phyloP scores from a whole-genome alignment of 2,888 invertebrate genomes.

The Dorcus hopei region DNA sequence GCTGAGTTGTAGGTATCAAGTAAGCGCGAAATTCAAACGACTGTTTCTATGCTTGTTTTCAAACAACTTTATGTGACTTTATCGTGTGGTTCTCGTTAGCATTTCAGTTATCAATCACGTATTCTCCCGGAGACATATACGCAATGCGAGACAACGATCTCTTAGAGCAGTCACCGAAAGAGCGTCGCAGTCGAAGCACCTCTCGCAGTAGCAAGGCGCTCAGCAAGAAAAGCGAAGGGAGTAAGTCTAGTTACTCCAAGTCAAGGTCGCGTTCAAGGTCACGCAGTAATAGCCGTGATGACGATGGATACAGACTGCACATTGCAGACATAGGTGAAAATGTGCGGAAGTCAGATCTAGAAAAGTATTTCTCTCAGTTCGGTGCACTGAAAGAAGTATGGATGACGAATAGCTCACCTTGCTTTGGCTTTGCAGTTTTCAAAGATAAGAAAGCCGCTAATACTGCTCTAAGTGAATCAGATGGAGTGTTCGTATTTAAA shows the following conservation, averaged over 20 bases:
- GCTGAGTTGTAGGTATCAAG: slow-evolving; percentile 1
- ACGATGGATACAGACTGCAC: slow-evolving; percentile 51
- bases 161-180: slow-evolving; percentile 31
- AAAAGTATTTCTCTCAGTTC: slow-evolving; percentile 54
- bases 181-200: slow-evolving; percentile 40
- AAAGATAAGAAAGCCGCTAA: slow-evolving; percentile 55
- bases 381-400: slow-evolving; percentile 56
- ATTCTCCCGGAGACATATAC: not conserved
- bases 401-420: slow-evolving; percentile 59
- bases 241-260: slow-evolving; percentile 38
- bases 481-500: slow-evolving; percentile 49
- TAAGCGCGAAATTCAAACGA: slow-evolving; percentile 1
- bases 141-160: slow-evolving; percentile 41
- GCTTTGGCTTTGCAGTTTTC: slow-evolving; percentile 60
- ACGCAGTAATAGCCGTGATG: slow-evolving; percentile 43
- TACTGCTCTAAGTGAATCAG: slow-evolving; percentile 48
- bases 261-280: slow-evolving; percentile 43
- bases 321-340: slow-evolving; percentile 56
- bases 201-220: slow-evolving; percentile 38
- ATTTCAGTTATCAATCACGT: not conserved
- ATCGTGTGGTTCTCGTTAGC: slow-evolving; percentile 6
- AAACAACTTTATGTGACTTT: not conserved
- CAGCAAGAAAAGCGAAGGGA: slow-evolving; percentile 34
- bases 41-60: not conserved
- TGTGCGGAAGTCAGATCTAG: slow-evolving; percentile 53